Conservation (phyloP, 2,797 vertebrate genomes). For the Coluber constrictor region DNA sequence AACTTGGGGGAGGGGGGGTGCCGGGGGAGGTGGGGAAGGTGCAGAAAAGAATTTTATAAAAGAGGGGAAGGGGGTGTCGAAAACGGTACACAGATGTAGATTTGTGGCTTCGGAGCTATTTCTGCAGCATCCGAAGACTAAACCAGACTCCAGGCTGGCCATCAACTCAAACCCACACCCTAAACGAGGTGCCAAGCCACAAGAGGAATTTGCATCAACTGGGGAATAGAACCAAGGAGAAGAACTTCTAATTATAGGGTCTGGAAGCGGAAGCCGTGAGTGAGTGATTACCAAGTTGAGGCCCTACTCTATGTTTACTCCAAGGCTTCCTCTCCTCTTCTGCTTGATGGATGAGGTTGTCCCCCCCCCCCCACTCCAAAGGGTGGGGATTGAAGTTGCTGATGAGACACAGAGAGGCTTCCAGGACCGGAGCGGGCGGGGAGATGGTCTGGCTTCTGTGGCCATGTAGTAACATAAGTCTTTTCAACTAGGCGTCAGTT, state of each 20-base stretch:
- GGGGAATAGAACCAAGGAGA: slow-evolving; percentile 94
- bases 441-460: slow-evolving; percentile 80
- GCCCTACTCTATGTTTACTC: slow-evolving; percentile 98
- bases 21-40: slow-evolving; percentile 39
- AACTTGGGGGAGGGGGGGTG: neutral
- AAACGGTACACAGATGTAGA: slow-evolving; percentile 79
- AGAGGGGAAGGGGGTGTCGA: slow-evolving; percentile 67
- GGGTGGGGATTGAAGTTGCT: slow-evolving; percentile 77
- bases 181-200: slow-evolving; percentile 99
- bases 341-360: slow-evolving; percentile 82
- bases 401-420: slow-evolving; percentile 79
- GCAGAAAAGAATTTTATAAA: slow-evolving; percentile 68
- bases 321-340: slow-evolving; percentile 85
- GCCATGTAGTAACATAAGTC: slow-evolving; percentile 88
- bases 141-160: slow-evolving; percentile 88
- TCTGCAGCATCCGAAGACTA: slow-evolving; percentile 95
- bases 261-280: slow-evolving; percentile 95
- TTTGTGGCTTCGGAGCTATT: slow-evolving; percentile 88
- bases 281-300: slow-evolving; percentile 98
- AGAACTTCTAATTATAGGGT: slow-evolving; percentile 99
- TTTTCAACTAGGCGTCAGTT: slow-evolving; percentile 88
- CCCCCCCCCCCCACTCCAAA: slow-evolving; percentile 60
- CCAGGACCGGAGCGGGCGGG: slow-evolving; percentile 71
- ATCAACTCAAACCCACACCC: slow-evolving; percentile 95
- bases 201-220: slow-evolving; percentile 99